Evolutionary conservation across 2,113 vertebrate genomes (phyloP), one percentile per base, ranked within the genome.

Genomic region (Aphyosemion australe): DNA sequence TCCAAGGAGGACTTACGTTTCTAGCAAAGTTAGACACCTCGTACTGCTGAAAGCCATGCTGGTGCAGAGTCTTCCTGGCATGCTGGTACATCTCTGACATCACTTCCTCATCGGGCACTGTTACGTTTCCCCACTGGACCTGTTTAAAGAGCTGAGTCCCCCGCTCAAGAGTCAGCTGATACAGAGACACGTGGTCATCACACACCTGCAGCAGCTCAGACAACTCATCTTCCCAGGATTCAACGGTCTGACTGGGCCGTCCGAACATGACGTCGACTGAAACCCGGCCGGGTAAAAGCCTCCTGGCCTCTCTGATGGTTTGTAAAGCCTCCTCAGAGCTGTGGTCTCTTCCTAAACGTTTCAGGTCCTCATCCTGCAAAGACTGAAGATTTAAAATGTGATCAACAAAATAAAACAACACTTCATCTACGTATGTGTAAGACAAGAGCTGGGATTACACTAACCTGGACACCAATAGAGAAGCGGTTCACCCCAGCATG

Each of bases 11-110:
- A 88, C 94, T 91, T 74, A 98, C 97, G 31, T 91, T 90, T 88
- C 89, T 93, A 46, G 95, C 94, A 46, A 99, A 99, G 90, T 95
- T 98, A 2, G 97, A 98, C 76, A 99, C 95, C 75, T 99, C 96
- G 0, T 98, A 99, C 72, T 96, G 97, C n/a, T 79, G 82, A 75
- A 97, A 95, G 26, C 94, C 94, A 0, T 85, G 77, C 0, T 90
- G 81, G 2, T 54, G 78, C 14, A 99, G 91, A 32, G 48, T n/a
- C 1, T 18, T 19, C 5, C 92, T 78, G 8, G 95, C 94, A 1
- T 79, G 20, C 1, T 84, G 82, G 83, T 97, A 99, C 97, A 98
- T 97, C 6, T 92, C 89, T 0, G 96, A 94, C 1, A 91, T 87
- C 10, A 89, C 69, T 4, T 98, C 94, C 0, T 92, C 92, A 2